These are phyloP conservation scores for Paguma larvata DNA, from an alignment of 2,797 vertebrate genomes.

Conservation along the genomic window DNA sequence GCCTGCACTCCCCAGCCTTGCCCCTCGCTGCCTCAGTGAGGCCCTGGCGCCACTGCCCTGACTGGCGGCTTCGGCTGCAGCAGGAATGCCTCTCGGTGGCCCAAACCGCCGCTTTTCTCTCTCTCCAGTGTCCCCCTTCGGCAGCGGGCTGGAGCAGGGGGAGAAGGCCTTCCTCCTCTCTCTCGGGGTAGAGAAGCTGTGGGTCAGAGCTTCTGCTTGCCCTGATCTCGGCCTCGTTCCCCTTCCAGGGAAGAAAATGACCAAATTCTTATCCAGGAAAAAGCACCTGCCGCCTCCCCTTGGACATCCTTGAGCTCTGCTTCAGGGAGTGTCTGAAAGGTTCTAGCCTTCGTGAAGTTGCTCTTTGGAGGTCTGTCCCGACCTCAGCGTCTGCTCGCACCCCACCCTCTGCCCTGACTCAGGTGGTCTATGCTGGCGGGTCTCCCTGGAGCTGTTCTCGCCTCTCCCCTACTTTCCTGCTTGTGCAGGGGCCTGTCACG, in stretches of 20 bases:
- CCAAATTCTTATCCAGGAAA: constrained; percentile 49
- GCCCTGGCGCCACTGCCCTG: constrained; percentile 25
- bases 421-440: not conserved
- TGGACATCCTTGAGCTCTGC: not conserved
- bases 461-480: not conserved
- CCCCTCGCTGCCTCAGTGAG: constrained; percentile 65
- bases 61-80: not conserved
- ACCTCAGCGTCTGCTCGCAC: not conserved
- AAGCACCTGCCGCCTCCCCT: not conserved
- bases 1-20: constrained; percentile 55
- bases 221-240: not conserved
- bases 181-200: not conserved
- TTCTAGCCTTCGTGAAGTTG: not conserved
- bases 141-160: not conserved
- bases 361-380: not conserved
- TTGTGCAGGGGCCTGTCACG: not conserved
- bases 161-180: not conserved
- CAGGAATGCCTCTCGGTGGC: not conserved
- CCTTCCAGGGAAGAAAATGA: constrained; percentile 2
- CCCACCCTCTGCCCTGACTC: not conserved
- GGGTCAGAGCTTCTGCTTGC: not conserved
- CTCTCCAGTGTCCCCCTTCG: not conserved
- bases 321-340: not conserved
- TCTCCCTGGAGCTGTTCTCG: not conserved
- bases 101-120: not conserved